Evolutionary conservation across 2,888 invertebrate species (phyloP).

Genomic region (Pollenia angustigena): DNA sequence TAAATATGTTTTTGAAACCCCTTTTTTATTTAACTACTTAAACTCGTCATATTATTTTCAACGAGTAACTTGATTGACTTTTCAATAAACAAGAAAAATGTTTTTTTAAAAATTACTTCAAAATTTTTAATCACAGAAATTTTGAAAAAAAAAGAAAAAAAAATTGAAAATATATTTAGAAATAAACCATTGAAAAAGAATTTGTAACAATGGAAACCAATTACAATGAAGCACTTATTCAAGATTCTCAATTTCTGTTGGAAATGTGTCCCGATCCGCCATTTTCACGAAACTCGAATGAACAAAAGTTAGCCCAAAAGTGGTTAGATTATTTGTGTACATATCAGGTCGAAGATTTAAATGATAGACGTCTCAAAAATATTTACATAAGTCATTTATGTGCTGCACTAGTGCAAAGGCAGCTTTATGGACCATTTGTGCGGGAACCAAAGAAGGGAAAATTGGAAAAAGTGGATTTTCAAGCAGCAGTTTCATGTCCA

Average conservation of each 20-base stretch:
- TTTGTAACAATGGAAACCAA: slow-evolving; percentile 54
- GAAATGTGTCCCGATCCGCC: slow-evolving; percentile 75
- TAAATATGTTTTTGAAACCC: too few species aligned
- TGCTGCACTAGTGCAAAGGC: slow-evolving; percentile 76
- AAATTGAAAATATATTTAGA: neutral
- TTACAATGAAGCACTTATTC: slow-evolving; percentile 70
- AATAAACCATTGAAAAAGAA: slow-evolving; percentile 17
- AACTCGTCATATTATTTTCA: neutral
- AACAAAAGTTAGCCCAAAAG: slow-evolving; percentile 73
- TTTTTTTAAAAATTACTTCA: neutral
- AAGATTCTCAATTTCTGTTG: slow-evolving; percentile 78
- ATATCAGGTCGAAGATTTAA: slow-evolving; percentile 74
- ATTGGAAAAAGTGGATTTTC: slow-evolving; percentile 76
- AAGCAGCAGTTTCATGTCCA: neutral
- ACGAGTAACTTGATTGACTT: neutral
- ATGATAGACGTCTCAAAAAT: slow-evolving; percentile 78
- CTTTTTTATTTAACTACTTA: neutral
- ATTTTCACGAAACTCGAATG: slow-evolving; percentile 74
- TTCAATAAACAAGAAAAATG: neutral
- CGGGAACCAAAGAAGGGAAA: slow-evolving; percentile 72
- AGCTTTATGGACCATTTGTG: slow-evolving; percentile 77
- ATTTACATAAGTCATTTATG: slow-evolving; percentile 79
- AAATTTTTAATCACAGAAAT: slow-evolving; percentile 37
- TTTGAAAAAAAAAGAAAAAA: neutral
- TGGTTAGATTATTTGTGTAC: slow-evolving; percentile 79